phyloP scores from a whole-genome alignment of 2,888 invertebrate species.

The Thymelicus sylvestris region DNA sequence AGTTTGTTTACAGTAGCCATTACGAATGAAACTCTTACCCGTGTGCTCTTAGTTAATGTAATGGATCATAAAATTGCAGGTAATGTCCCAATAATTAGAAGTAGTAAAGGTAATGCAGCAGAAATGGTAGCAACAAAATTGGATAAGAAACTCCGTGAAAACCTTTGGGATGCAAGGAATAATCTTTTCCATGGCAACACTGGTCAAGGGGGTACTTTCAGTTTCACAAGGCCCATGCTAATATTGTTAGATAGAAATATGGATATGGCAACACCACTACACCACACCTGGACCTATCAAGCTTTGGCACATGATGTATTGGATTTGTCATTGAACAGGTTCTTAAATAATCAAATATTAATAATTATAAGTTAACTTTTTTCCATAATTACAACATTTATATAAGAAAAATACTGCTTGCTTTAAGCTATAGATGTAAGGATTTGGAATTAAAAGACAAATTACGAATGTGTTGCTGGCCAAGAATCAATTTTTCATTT shows the following conservation, averaged over 20 bases:
- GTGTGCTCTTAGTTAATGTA: background rate
- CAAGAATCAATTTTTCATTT: no score
- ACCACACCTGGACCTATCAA: slow-evolving; percentile 99
- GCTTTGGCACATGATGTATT: slow-evolving; percentile 98
- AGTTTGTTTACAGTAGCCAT: no score
- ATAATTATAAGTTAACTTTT: background rate
- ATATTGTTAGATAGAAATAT: slow-evolving; percentile 97
- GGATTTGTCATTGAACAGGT: slow-evolving; percentile 95
- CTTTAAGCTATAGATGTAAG: no score
- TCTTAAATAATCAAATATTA: background rate
- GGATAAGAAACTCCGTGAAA: slow-evolving; percentile 98
- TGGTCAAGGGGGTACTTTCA: slow-evolving; percentile 89
- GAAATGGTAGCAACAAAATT: slow-evolving; percentile 99
- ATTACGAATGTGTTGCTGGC: no score
- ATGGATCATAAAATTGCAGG: slow-evolving; percentile 72
- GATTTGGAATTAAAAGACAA: no score
- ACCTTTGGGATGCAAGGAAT: slow-evolving; percentile 97
- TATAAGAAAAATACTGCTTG: no score
- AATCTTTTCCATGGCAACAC: slow-evolving; percentile 96
- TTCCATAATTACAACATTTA: background rate
- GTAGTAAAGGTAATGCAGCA: slow-evolving; percentile 98
- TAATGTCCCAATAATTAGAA: slow-evolving; percentile 94
- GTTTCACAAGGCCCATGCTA: slow-evolving; percentile 96
- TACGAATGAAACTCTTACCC: no score
- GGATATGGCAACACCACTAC: slow-evolving; percentile 98